Percentiles rank a stretch among this genome's conserved stretches.
phyloP scores from a whole-genome alignment of 2,888 invertebrate species.

The Erebia palarica region DNA sequence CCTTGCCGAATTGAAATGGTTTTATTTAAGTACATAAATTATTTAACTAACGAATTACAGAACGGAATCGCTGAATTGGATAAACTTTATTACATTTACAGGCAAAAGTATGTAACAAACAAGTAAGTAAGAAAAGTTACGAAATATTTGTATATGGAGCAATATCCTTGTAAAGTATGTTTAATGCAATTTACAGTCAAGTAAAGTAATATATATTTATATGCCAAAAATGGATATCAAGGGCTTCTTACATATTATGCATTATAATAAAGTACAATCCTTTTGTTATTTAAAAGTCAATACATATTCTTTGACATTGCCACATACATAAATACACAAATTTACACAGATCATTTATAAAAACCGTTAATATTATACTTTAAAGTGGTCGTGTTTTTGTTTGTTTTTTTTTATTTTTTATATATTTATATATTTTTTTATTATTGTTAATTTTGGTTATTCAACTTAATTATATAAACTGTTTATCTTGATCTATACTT shows the following conservation, averaged over 20 bases:
- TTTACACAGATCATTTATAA: background rate
- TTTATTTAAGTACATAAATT: constrained; percentile 1
- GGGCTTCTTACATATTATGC: constrained; percentile 7
- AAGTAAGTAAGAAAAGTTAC: too few species aligned
- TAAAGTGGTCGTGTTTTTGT: too few species aligned
- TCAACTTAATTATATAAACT: too few species aligned
- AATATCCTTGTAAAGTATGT: constrained; percentile 2
- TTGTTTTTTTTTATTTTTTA: too few species aligned
- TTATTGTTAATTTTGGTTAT: too few species aligned
- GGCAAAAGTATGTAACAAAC: background rate
- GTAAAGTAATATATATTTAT: background rate
- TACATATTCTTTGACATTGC: background rate
- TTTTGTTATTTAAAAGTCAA: constrained; percentile 6
- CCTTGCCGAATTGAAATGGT: background rate
- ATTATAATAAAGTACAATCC: constrained; percentile 5
- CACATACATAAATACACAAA: background rate
- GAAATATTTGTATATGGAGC: background rate
- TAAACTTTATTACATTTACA: background rate
- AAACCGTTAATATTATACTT: background rate
- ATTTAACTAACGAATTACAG: background rate
- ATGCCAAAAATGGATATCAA: constrained; percentile 9
- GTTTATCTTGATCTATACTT: background rate
- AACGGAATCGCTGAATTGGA: background rate
- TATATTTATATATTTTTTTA: too few species aligned
- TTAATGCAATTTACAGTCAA: background rate